Evolutionary conservation across 2,797 vertebrate species (phyloP).

Genomic region (Urosaurus nigricauda): DNA sequence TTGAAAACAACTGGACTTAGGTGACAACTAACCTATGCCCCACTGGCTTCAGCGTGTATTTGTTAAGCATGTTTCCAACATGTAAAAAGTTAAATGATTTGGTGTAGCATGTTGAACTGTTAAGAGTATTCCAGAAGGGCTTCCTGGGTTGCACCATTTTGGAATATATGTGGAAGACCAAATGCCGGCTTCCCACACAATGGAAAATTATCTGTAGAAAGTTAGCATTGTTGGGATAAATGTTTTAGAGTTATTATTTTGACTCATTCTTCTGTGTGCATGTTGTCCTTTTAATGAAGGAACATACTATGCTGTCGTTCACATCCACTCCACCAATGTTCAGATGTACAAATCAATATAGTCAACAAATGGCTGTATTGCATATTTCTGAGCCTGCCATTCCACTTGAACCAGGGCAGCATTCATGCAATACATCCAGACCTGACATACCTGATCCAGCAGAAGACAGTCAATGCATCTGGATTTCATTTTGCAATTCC

Average conservation of each 20-base stretch:
- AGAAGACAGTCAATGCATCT: not conserved
- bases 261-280: not conserved
- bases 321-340: not conserved
- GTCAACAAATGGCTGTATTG: not conserved
- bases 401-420: not conserved
- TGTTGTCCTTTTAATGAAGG: not conserved
- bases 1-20: too few relatives aligned
- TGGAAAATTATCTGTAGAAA: not conserved
- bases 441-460: too few relatives aligned
- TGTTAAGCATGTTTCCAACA: too few relatives aligned
- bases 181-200: not conserved
- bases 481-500: accelerated
- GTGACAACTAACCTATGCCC: too few relatives aligned
- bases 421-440: not conserved
- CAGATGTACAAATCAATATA: not conserved
- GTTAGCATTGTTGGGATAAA: not conserved
- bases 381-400: not conserved
- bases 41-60: too few relatives aligned
- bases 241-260: not conserved
- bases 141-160: not conserved
- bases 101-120: not conserved
- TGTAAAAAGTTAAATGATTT: too few relatives aligned
- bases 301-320: too few relatives aligned
- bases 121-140: not conserved
- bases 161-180: not conserved